Evolutionary conservation across 1,140 invertebrate species (phyloP), one percentile per base, ranked within the genome.

Genomic region (Sycophila sp.): DNA sequence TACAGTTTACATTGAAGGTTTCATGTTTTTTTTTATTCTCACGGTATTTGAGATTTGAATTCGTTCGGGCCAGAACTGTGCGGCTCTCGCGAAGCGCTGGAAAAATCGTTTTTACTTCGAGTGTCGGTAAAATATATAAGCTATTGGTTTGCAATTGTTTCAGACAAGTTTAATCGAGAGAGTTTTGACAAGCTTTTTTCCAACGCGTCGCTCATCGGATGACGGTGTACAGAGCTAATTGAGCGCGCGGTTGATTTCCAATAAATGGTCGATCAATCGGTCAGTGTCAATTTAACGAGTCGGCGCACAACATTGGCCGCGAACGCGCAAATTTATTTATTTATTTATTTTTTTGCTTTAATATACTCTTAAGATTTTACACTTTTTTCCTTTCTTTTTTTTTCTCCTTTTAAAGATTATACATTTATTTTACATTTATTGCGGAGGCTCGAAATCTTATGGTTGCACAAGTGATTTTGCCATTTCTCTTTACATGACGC

Each of bases 341-440:
- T n/a, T 42, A 40, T n/a, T 38, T 59, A 22, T 38, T 65, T 58
- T 26, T 68, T n/a, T 47, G 17, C 42, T 40, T 42, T 60, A 19
- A 38, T 62, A 60, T 62, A 69, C 15, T 62, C 45, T 30, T 32
- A 40, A 34, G 49, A 69, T 73, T 42, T 70, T 59, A 71, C 30
- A 72, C 71, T 63, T 58, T 56, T 51, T 36, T 7, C n/a, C n/a
- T n/a, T n/a, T 38, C 26, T 15, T 51, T 60, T 68, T 47, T 47
- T 73, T 76, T 80, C 78, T 78, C 58, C 72, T 77, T 71, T 78
- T 78, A 76, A 79, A 78, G 76, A 82, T 81, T 83, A 83, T 77
- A 83, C 82, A 85, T 80, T 82, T 81, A 82, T 77, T 75, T 81
- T 81, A 81, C 80, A 83, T 80, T 81, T 83, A 80, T 82, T 81